These are phyloP conservation scores for Sebastes vulpes DNA, from an alignment of 2,797 vertebrate genomes.

Conservation along the genomic window DNA sequence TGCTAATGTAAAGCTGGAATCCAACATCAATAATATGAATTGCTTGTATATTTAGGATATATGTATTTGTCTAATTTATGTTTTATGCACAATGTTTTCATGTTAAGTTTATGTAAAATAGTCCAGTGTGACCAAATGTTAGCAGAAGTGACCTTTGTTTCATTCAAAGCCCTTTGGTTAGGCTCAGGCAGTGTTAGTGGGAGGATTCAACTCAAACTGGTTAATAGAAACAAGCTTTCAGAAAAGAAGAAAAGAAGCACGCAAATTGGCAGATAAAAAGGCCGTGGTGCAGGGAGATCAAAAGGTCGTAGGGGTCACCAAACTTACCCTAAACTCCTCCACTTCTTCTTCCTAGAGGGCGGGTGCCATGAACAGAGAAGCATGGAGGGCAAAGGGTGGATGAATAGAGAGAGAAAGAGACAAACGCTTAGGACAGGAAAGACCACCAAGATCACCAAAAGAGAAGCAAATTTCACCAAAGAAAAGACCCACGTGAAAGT, in stretches of 20 bases:
- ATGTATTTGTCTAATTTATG: neutral
- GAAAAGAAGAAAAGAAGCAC: slow-evolving; percentile 65
- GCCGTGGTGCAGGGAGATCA: slow-evolving; percentile 66
- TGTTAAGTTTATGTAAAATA: neutral
- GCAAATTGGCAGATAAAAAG: slow-evolving; percentile 21
- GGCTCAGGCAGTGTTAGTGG: slow-evolving; percentile 59
- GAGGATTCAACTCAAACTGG: slow-evolving; percentile 56
- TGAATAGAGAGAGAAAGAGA: slow-evolving; percentile 80
- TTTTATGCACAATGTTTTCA: neutral
- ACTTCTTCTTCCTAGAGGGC: slow-evolving; percentile 99
- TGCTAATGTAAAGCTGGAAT: slow-evolving; percentile 43
- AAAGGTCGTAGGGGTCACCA: slow-evolving; percentile 79
- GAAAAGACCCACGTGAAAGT: slow-evolving; percentile 58
- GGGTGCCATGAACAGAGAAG: slow-evolving; percentile 94
- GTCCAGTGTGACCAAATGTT: slow-evolving; percentile 10
- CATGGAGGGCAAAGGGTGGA: slow-evolving; percentile 88
- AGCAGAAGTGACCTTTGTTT: slow-evolving; percentile 73
- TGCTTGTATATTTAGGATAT: neutral
- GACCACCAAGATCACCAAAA: slow-evolving; percentile 89
- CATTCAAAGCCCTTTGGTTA: slow-evolving; percentile 20
- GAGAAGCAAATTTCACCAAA: slow-evolving; percentile 87
- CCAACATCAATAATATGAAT: neutral
- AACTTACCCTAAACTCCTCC: slow-evolving; percentile 99
- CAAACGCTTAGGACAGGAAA: slow-evolving; percentile 95
- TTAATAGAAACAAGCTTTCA: slow-evolving; percentile 68